phyloP scores from a whole-genome alignment of 2,113 vertebrate genomes.

The Eretmodus cyanostictus region DNA sequence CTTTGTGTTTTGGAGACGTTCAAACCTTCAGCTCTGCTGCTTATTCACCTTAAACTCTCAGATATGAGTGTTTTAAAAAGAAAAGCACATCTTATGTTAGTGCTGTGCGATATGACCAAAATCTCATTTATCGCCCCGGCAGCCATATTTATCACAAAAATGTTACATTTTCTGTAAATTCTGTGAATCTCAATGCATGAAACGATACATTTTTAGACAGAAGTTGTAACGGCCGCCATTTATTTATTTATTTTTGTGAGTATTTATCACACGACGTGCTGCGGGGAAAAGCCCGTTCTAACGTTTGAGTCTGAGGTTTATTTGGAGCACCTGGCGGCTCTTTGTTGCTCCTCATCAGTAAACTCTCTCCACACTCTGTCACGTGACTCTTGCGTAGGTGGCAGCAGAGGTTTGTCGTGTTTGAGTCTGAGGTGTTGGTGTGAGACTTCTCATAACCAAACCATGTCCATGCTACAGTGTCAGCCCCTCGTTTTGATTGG shows the following conservation, averaged over 20 bases:
- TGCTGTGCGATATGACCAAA: neutral
- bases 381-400: neutral
- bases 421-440: neutral
- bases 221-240: neutral
- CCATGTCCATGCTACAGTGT: neutral
- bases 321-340: neutral
- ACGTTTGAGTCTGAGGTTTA: rapidly evolving
- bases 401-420: rapidly evolving
- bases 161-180: neutral
- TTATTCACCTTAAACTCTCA: neutral
- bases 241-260: neutral
- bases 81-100: rapidly evolving
- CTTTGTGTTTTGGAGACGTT: neutral
- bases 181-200: neutral
- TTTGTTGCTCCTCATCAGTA: neutral
- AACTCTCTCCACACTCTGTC: neutral
- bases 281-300: rapidly evolving
- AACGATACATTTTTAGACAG: neutral
- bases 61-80: neutral
- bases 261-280: rapidly evolving
- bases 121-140: rapidly evolving
- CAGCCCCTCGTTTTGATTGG: neutral
- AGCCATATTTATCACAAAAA: neutral
- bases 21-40: neutral
- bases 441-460: neutral